These are phyloP conservation scores for Mimas tiliae DNA, from an alignment of 2,888 invertebrate species.

Conservation along the genomic window DNA sequence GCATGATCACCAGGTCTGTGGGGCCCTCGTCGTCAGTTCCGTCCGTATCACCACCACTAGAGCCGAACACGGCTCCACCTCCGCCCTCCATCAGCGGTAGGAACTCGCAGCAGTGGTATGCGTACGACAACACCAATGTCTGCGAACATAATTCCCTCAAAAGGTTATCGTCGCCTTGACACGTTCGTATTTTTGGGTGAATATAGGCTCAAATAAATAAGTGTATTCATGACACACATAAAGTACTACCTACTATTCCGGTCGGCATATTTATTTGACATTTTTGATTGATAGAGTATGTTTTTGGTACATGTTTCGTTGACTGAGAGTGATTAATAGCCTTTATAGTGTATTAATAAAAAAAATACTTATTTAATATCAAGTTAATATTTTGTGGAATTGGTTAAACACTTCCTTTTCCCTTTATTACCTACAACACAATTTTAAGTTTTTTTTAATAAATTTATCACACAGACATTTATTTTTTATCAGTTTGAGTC, in stretches of 20 bases:
- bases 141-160: conserved; percentile 53
- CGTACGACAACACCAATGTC: conserved; percentile 94
- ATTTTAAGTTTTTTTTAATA: no score
- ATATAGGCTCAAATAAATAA: no score
- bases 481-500: no score
- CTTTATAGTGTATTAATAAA: background rate
- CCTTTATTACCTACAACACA: no score
- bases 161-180: no score
- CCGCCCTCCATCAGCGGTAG: conserved; percentile 87
- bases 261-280: background rate
- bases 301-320: background rate
- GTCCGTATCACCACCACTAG: conserved; percentile 57
- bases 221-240: no score
- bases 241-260: background rate
- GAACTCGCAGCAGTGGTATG: conserved; percentile 98
- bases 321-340: background rate
- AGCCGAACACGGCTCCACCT: conserved; percentile 77
- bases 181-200: no score
- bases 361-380: no score
- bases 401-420: background rate
- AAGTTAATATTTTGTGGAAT: background rate
- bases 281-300: background rate
- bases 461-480: no score
- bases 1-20: conserved; percentile 73
- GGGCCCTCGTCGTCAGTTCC: conserved; percentile 59